Conservation (phyloP, 1,140 invertebrate species). For the Triops longicaudatus region DNA sequence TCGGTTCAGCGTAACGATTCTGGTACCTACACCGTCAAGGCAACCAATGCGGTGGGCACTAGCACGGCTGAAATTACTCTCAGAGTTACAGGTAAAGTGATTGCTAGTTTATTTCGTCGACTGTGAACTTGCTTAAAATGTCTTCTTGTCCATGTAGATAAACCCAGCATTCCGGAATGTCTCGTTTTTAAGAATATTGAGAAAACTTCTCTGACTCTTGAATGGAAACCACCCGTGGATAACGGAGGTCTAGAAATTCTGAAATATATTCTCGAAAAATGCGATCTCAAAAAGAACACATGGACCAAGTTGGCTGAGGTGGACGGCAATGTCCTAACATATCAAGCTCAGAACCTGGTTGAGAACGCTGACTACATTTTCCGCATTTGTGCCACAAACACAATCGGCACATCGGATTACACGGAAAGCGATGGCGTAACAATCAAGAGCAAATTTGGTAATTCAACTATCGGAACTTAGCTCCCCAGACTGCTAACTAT, state of each 20-base stretch:
- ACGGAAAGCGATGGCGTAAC: conserved; percentile 42
- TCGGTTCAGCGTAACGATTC: conserved; percentile 51
- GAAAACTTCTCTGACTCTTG: conserved; percentile 58
- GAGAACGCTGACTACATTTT: conserved; percentile 69
- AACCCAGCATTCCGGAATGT: conserved; percentile 70
- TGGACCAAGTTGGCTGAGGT: conserved; percentile 67
- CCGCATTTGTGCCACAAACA: conserved; percentile 71
- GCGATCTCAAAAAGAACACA: conserved; percentile 53
- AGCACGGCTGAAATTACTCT: conserved; percentile 60
- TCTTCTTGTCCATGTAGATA: conserved; percentile 49
- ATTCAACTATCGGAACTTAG: conserved; percentile 29
- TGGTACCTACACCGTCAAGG: conserved; percentile 55
- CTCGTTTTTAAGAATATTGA: conserved; percentile 63
- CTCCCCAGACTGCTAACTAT: background rate
- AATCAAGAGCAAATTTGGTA: conserved; percentile 44
- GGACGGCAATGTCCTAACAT: conserved; percentile 56
- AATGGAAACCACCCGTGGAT: conserved; percentile 71
- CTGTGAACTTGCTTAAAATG: conserved; percentile 30
- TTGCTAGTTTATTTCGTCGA: conserved; percentile 40
- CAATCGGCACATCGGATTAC: conserved; percentile 65
- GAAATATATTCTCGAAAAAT: conserved; percentile 72
- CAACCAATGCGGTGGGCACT: conserved; percentile 58
- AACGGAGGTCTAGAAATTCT: conserved; percentile 69
- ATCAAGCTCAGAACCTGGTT: conserved; percentile 64
- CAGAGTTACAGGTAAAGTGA: conserved; percentile 61